phyloP scores from a whole-genome alignment of 2,113 vertebrate species.

The Peucedramus taeniatus region DNA sequence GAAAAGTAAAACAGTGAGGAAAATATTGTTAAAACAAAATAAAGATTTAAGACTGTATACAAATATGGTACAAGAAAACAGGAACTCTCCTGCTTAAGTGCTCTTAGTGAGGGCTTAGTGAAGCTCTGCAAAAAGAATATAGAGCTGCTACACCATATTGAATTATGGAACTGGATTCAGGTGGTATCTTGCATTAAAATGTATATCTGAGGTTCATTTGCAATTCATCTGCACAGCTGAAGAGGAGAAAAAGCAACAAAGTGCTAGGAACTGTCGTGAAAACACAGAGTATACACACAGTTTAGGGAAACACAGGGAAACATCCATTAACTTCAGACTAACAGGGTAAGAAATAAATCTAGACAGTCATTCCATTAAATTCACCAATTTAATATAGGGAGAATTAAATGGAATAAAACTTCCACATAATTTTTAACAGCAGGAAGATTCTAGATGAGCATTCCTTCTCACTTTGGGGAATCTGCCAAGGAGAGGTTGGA shows the following conservation, averaged over 20 bases:
- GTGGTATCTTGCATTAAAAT: neutral
- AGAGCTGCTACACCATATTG: neutral
- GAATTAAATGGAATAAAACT: neutral
- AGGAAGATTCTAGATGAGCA: neutral
- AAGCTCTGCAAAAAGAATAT: neutral
- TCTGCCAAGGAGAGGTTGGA: neutral
- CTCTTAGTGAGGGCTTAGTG: neutral
- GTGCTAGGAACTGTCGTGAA: neutral
- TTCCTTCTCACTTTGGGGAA: neutral
- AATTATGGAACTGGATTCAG: neutral
- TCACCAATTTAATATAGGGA: too few relatives aligned
- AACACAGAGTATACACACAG: neutral
- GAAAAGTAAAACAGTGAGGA: neutral
- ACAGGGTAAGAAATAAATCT: neutral
- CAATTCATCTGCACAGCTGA: neutral
- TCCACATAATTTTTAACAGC: neutral
- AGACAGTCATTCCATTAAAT: too few relatives aligned
- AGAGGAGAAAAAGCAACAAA: neutral
- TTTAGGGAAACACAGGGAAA: too few relatives aligned
- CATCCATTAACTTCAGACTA: neutral
- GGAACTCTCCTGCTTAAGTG: neutral
- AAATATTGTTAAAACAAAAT: neutral
- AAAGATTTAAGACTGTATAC: neutral
- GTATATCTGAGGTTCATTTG: neutral
- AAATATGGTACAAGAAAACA: neutral